These are phyloP conservation scores for Panulirus ornatus DNA, from an alignment of 1,140 invertebrate species.

Conservation along the genomic window DNA sequence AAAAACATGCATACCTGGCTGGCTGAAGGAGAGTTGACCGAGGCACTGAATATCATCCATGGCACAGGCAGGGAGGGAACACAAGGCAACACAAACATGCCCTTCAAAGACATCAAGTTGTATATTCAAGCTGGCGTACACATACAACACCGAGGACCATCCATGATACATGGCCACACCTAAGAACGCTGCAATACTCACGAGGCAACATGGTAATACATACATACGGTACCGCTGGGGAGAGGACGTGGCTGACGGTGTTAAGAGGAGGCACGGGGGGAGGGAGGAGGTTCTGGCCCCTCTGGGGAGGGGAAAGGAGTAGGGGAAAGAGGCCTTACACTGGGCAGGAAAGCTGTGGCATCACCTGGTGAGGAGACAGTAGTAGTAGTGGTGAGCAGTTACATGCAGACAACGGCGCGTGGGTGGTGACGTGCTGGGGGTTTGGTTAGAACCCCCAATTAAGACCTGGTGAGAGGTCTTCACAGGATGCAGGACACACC, in stretches of 20 bases:
- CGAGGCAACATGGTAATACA: neutral
- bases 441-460: neutral
- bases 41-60: no score
- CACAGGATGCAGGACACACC: constrained; percentile 65
- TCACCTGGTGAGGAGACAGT: neutral
- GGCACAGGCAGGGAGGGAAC: no score
- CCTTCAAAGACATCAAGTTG: no score
- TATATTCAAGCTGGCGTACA: no score
- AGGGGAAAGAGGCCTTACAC: neutral
- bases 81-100: no score
- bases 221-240: neutral
- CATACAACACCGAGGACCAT: no score
- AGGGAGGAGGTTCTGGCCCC: no score
- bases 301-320: neutral
- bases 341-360: neutral
- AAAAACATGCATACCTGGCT: no score
- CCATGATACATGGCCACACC: no score
- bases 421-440: constrained; percentile 38
- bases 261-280: neutral
- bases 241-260: neutral
- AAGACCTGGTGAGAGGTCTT: constrained; percentile 24
- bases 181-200: no score
- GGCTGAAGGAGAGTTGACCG: no score
- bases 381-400: constrained; percentile 9
- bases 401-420: constrained; percentile 65